These are phyloP conservation scores for Harmothoe impar DNA, from an alignment of 2,888 invertebrate genomes.

Conservation along the genomic window DNA sequence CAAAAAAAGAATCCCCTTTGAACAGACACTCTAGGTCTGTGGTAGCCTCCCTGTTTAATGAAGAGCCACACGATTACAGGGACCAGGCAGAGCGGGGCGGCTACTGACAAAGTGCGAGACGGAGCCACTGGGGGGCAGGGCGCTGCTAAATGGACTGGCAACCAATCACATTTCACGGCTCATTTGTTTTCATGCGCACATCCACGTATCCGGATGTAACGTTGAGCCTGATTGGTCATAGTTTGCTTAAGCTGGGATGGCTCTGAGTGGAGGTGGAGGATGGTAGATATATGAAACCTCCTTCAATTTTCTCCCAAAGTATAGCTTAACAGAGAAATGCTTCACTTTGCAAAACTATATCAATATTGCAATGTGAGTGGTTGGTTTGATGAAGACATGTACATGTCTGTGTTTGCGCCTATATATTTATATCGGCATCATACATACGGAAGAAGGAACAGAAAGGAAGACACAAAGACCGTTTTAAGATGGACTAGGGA, in stretches of 20 bases:
- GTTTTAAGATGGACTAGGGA: too few relatives aligned
- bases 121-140: neutral
- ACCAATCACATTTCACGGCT: slow-evolving; percentile 31
- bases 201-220: slow-evolving; percentile 5
- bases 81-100: neutral
- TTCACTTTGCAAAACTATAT: neutral
- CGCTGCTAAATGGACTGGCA: slow-evolving; percentile 13
- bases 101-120: neutral
- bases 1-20: too few relatives aligned
- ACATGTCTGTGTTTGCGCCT: neutral
- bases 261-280: neutral
- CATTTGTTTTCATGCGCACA: slow-evolving; percentile 13
- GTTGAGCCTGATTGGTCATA: neutral
- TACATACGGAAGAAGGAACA: too few relatives aligned
- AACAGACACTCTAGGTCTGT: too few relatives aligned
- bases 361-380: neutral
- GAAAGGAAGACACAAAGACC: too few relatives aligned
- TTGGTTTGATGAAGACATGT: neutral
- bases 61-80: neutral
- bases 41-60: neutral
- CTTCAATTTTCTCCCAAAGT: neutral
- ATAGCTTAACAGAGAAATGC: too few relatives aligned
- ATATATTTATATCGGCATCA: too few relatives aligned
- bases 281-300: neutral
- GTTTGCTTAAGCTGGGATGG: neutral